Evolutionary conservation across 2,888 invertebrate genomes (phyloP).

Genomic region (Leptinotarsa tumamoca): DNA sequence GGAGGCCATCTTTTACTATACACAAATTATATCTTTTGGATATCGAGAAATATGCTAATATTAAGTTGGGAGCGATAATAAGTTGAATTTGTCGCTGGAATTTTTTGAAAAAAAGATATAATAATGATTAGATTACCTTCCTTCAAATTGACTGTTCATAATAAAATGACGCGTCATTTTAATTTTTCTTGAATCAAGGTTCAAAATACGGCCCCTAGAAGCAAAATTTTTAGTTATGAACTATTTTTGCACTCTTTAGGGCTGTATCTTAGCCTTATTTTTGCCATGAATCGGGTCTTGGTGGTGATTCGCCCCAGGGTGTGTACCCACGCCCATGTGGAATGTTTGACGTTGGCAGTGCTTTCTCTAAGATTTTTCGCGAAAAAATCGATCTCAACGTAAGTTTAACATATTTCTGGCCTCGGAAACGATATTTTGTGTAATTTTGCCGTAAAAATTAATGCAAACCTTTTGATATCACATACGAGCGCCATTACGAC

Average conservation of each 20-base stretch:
- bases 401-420: constrained; percentile 63
- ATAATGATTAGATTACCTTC: constrained; percentile 54
- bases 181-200: constrained; percentile 51
- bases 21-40: constrained; percentile 45
- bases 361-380: constrained; percentile 38
- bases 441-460: constrained; percentile 65
- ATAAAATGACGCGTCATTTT: constrained; percentile 54
- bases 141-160: constrained; percentile 44
- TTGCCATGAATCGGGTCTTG: constrained; percentile 38
- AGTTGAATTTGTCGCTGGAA: constrained; percentile 42
- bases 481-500: constrained; percentile 67
- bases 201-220: constrained; percentile 48
- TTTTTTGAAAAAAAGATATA: constrained; percentile 42
- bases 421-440: constrained; percentile 57
- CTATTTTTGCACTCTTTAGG: constrained; percentile 38
- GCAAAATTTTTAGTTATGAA: constrained; percentile 43
- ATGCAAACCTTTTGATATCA: constrained; percentile 67
- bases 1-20: constrained; percentile 48
- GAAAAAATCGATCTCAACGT: constrained; percentile 54
- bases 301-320: constrained; percentile 39
- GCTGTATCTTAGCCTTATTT: constrained; percentile 45
- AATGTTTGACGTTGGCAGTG: constrained; percentile 40
- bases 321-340: constrained; percentile 41
- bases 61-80: constrained; percentile 56
- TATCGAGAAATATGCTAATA: constrained; percentile 60